Base-by-base conservation (phyloP, 2,888 invertebrate species). In the Cataglyphis rosenhaueri region DNA sequence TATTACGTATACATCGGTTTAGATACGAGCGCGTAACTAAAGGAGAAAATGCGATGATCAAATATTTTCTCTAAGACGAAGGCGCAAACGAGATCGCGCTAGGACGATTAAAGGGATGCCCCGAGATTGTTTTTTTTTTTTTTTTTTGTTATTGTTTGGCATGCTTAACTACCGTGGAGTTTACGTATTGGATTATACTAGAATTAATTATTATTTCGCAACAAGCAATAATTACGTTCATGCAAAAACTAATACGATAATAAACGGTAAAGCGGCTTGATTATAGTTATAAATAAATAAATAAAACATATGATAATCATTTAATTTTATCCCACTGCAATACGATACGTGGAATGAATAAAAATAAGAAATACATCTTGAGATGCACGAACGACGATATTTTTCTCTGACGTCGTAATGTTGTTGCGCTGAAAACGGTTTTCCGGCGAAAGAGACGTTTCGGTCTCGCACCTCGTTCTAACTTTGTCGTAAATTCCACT, bases 41-140 rank as follows among this genome's bases (percentile, higher is more conserved):
- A 73, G 10, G 61, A 12, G 52, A 55, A 59, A 75, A 55, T 10
- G 57, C 55, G 65, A 55, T 65, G 75, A 61, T 83, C 71, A 87
- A 88, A 88, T 88, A 85, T 87, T 88, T 85, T 84, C 76, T 64
- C 83, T 79, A 57, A 70, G 73, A 55, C 44, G 61, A 64, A 81
- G 52, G 57, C 59, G 52, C 84, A 32, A 78, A 62, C 32, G 52
- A 32, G 81, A 83, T 86, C 81, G 82, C 57, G 66, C 82, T 35
- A 71, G 79, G 84, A 82, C 78, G 81, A 59, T 76, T 81, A 81
- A 64, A 62, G 76, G 12, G 44, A 65, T 64, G 55, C 65, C 15
- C 65, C 44, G 62, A 78, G 65, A 79, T 66, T 82, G 82, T 78
- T 25, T 65, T 75, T 57, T 52, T 32, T 32, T 25, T 25, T 32